phyloP scores from a whole-genome alignment of 2,888 invertebrate species.

The Trichacis sp. region DNA sequence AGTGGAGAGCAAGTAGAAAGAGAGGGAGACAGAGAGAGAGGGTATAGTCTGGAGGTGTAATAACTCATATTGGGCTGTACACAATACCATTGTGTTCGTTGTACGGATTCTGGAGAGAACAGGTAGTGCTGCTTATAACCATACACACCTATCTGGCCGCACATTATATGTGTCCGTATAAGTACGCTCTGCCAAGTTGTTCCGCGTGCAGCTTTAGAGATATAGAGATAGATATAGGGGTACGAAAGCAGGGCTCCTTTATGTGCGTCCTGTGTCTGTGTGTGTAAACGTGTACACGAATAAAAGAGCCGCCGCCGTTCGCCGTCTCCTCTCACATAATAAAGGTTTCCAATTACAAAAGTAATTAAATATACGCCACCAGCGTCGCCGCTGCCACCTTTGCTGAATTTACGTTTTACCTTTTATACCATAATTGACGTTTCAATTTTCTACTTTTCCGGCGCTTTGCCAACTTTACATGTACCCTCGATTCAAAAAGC shows the following conservation, averaged over 20 bases:
- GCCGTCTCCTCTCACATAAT: slow-evolving; percentile 18
- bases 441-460: slow-evolving; percentile 3
- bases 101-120: slow-evolving; percentile 64
- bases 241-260: slow-evolving; percentile 15
- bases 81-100: slow-evolving; percentile 66
- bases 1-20: neutral
- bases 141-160: slow-evolving; percentile 20
- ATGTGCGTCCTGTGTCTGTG: slow-evolving; percentile 16
- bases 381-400: neutral
- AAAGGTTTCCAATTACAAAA: slow-evolving; percentile 33
- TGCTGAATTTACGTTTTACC: neutral
- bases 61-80: slow-evolving; percentile 63
- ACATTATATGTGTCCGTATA: slow-evolving; percentile 35
- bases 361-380: slow-evolving; percentile 35
- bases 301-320: slow-evolving; percentile 9
- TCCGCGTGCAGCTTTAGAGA: slow-evolving; percentile 17
- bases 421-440: neutral
- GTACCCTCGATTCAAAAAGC: no score
- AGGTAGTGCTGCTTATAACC: slow-evolving; percentile 48
- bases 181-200: slow-evolving; percentile 29
- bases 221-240: slow-evolving; percentile 31
- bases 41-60: slow-evolving; percentile 57
- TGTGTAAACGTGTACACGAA: slow-evolving; percentile 12
- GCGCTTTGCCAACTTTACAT: no score
- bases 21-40: slow-evolving; percentile 27